A percentile compares a stretch with the other conserved stretches of the same genome.
These are phyloP conservation scores for Oncorhynchus kisutch DNA, from an alignment of 2,113 vertebrate genomes.

Conservation along the genomic window DNA sequence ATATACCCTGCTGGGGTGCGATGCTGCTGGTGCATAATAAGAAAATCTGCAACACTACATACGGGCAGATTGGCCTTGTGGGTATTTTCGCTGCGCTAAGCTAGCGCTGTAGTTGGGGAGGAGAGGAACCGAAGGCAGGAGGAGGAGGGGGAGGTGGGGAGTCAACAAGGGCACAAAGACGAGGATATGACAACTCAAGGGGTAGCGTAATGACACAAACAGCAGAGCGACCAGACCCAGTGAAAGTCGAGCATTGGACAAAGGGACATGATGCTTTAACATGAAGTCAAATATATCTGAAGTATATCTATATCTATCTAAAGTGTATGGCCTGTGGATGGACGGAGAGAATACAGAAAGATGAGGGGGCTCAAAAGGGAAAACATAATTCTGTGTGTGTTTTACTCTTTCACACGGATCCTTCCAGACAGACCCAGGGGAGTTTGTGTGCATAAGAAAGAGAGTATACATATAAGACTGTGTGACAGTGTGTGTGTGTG, in stretches of 20 bases:
- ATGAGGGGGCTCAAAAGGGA: not conserved
- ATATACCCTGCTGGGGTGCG: conserved; percentile 75
- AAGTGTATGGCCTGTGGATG: conserved; percentile 32
- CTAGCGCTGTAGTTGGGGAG: conserved; percentile 41
- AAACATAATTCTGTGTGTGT: not conserved
- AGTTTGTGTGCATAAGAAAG: conserved; percentile 12
- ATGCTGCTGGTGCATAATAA: conserved; percentile 69
- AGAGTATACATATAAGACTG: conserved; percentile 34
- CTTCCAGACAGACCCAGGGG: conserved; percentile 10
- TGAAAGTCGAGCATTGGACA: conserved; percentile 45
- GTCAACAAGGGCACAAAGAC: conserved; percentile 26
- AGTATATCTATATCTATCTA: not conserved
- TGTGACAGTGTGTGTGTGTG: conserved; percentile 1
- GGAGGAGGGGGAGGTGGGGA: not conserved
- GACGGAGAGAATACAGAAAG: conserved; percentile 48
- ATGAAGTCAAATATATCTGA: not conserved
- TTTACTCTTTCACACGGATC: not conserved
- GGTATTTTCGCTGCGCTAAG: conserved; percentile 64
- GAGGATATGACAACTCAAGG: conserved; percentile 30
- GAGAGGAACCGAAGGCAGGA: conserved; percentile 32
- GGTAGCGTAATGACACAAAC: conserved; percentile 37
- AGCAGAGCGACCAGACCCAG: conserved; percentile 12
- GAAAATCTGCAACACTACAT: conserved; percentile 67
- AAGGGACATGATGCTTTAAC: conserved; percentile 38
- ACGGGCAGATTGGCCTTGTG: conserved; percentile 64